Evolutionary conservation across 2,797 vertebrate species (phyloP), one percentile per base, ranked within the genome.

Genomic region (Poecilia velifera): DNA sequence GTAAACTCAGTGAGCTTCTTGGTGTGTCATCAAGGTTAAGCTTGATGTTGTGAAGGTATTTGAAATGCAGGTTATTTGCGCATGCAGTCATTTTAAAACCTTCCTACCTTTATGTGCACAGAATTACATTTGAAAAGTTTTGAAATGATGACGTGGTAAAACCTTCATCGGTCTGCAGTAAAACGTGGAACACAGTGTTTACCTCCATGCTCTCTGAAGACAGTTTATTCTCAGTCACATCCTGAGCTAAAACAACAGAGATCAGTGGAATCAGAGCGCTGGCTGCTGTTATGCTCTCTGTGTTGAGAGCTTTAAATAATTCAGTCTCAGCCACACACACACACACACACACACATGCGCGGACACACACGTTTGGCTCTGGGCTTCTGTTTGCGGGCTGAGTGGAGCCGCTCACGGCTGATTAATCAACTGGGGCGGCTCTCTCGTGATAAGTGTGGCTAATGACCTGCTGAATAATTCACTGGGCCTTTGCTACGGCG

Each of bases 381-480:
- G 87, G 84, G 84, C 84, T 91, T 86, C 86, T 87, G 89, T 90
- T 90, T 85, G 89, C 41, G 84, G 88, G 87, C 80, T 89, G 90
- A 93, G 90, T 90, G 82, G 90, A 89, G 88, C 89, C 81, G 90
- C 92, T 95, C 93, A 93, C 85, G 89, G 90, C 92, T 96, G 95
- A 96, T 96, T 96, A 96, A 96, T 95, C 87, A 94, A 94, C 92
- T 86, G 91, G 87, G 86, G 90, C 91, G 87, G 86, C 90, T 91
- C 87, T 93, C 90, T 94, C 91, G 90, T 91, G 94, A 92, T 95
- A 95, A 95, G 93, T 95, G 93, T 95, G 92, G 92, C 94, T 96
- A 96, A 96, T 96, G 95, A 95, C 90, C 92, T 94, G 90, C 93
- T 96, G 94, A 96, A 96, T 96, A 95, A 96, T 96, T 96, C 94